These are phyloP conservation scores for Drosophila paulistorum DNA, from an alignment of 1,140 invertebrate genomes.

Conservation along the genomic window DNA sequence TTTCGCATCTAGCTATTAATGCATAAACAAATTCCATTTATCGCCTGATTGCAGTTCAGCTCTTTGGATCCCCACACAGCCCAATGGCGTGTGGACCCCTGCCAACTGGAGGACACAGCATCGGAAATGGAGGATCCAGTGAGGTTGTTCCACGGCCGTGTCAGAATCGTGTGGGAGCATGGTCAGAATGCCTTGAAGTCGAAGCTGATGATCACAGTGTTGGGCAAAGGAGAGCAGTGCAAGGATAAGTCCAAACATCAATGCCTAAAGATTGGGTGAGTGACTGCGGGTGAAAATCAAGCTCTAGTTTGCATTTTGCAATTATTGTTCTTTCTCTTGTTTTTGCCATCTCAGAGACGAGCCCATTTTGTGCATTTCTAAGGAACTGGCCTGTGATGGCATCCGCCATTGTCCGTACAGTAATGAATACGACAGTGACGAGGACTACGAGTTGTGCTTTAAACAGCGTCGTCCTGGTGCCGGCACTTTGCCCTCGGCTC, in stretches of 20 bases:
- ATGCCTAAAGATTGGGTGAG: conserved; percentile 80
- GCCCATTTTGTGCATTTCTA: conserved; percentile 85
- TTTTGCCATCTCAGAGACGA: conserved; percentile 60
- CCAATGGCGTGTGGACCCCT: conserved; percentile 81
- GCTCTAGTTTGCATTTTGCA: no score
- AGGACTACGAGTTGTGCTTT: conserved; percentile 83
- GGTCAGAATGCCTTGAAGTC: conserved; percentile 62
- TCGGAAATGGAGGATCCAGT: conserved; percentile 78
- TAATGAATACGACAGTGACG: conserved; percentile 84
- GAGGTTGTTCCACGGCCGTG: conserved; percentile 73
- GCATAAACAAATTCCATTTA: conserved; percentile 22
- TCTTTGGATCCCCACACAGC: conserved; percentile 75
- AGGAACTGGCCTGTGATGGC: conserved; percentile 86
- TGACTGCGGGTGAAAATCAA: neutral
- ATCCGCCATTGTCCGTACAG: conserved; percentile 86
- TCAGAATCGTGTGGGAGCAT: conserved; percentile 79
- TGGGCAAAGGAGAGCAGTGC: conserved; percentile 80
- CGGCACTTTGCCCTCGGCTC: conserved; percentile 62
- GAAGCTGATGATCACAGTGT: conserved; percentile 79
- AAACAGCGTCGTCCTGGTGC: conserved; percentile 64
- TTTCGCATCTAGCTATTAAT: conserved; percentile 43
- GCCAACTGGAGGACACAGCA: conserved; percentile 74
- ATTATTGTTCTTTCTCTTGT: neutral
- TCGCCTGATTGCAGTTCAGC: conserved; percentile 64
- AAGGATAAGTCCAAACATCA: conserved; percentile 70